These are phyloP conservation scores for Papilio glaucus DNA, from an alignment of 1,140 invertebrate genomes.

Conservation along the genomic window DNA sequence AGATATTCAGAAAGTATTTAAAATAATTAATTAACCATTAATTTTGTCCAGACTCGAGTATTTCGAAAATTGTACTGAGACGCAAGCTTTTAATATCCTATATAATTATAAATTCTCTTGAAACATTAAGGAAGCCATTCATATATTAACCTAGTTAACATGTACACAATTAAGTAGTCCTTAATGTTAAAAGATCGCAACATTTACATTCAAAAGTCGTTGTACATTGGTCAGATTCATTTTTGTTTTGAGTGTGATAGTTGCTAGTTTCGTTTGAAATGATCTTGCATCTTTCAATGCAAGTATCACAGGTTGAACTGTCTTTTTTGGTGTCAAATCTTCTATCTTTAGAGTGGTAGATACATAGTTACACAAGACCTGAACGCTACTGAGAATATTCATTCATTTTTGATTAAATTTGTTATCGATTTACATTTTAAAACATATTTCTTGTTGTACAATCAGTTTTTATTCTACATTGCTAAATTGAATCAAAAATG, in stretches of 20 bases:
- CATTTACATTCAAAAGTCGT: slow-evolving; percentile 17
- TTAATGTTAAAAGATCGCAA: slow-evolving; percentile 35
- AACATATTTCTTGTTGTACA: slow-evolving; percentile 15
- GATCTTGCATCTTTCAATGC: slow-evolving; percentile 48
- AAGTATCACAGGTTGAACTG: slow-evolving; percentile 44
- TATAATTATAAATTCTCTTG: slow-evolving; percentile 24
- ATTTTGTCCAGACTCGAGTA: slow-evolving; percentile 46
- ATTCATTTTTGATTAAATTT: slow-evolving; percentile 63
- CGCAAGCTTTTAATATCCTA: slow-evolving; percentile 63
- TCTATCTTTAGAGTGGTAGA: slow-evolving; percentile 70
- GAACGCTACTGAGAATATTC: slow-evolving; percentile 77
- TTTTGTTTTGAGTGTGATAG: slow-evolving; percentile 30
- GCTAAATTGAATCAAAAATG: slow-evolving; percentile 59
- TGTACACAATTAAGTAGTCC: neutral
- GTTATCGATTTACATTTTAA: slow-evolving; percentile 8
- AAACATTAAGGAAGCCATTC: slow-evolving; percentile 36
- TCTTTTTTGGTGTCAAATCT: slow-evolving; percentile 17
- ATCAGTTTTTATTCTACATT: slow-evolving; percentile 21
- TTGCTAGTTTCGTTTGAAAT: slow-evolving; percentile 13
- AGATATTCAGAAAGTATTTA: slow-evolving; percentile 43
- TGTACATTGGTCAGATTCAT: neutral
- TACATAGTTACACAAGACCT: slow-evolving; percentile 73
- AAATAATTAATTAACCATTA: slow-evolving; percentile 44
- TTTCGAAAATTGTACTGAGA: slow-evolving; percentile 58
- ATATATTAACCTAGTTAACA: neutral